phyloP scores from a whole-genome alignment of 2,888 invertebrate species.

The Phyto melanocephala region DNA sequence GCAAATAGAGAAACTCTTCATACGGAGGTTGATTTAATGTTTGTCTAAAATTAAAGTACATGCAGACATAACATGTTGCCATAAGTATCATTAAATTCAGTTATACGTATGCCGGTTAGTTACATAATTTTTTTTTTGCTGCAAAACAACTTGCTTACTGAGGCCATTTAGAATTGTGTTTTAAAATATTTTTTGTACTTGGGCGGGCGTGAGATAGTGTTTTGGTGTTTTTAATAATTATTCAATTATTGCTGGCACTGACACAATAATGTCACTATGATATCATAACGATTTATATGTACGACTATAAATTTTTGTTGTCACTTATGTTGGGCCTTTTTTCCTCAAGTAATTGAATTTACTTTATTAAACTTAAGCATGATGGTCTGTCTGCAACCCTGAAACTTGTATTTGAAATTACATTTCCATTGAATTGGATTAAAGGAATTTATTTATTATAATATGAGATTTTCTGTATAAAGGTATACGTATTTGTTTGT shows the following conservation, averaged over 20 bases:
- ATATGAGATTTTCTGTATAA: neutral
- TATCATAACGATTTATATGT: too few relatives aligned
- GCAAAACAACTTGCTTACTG: neutral
- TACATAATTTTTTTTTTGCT: neutral
- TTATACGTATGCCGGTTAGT: neutral
- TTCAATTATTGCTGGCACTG: constrained; percentile 24
- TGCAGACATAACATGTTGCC: neutral
- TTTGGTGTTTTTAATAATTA: neutral
- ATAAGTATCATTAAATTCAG: neutral
- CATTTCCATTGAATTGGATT: neutral
- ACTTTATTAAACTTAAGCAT: neutral
- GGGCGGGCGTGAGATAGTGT: neutral
- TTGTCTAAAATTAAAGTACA: neutral
- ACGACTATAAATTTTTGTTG: too few relatives aligned
- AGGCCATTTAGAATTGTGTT: constrained; percentile 19
- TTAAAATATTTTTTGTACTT: neutral
- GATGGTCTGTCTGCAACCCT: neutral
- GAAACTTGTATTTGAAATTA: neutral
- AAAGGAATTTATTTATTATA: neutral
- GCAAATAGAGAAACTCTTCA: neutral
- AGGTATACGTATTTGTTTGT: neutral
- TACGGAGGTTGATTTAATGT: constrained; percentile 39
- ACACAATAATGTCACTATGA: neutral
- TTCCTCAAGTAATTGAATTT: neutral
- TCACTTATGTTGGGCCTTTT: neutral